Conservation (phyloP, 2,797 vertebrate genomes). For the Natrix natrix region DNA sequence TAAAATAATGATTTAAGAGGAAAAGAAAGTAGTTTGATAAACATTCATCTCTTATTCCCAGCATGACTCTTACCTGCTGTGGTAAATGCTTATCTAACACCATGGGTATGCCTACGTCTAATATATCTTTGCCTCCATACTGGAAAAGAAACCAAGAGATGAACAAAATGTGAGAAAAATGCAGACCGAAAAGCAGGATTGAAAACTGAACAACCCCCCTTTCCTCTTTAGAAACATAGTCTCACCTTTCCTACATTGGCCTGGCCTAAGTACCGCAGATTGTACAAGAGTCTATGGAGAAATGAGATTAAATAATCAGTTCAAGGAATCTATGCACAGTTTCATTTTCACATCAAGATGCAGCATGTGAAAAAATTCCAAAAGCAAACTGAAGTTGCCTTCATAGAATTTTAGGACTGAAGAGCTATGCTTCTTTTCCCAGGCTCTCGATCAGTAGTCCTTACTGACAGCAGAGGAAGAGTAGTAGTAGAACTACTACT, state of each 20-base stretch:
- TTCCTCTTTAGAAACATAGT: background rate
- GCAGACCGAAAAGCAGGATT: background rate
- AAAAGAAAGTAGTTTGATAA: background rate
- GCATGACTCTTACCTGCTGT: slow-evolving; percentile 59
- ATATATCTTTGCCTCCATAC: slow-evolving; percentile 81
- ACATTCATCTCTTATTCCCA: background rate
- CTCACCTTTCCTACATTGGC: slow-evolving; percentile 76
- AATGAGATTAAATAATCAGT: background rate
- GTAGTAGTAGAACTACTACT: background rate
- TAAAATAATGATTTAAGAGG: background rate
- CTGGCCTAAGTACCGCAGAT: slow-evolving; percentile 74
- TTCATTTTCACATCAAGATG: background rate
- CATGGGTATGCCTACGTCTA: slow-evolving; percentile 71
- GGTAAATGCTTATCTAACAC: slow-evolving; percentile 69
- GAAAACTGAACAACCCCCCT: background rate
- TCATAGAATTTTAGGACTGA: background rate
- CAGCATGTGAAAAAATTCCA: background rate
- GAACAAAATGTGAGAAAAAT: background rate
- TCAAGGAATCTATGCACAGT: background rate
- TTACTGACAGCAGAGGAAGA: background rate
- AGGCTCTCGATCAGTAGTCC: background rate
- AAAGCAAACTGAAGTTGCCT: background rate
- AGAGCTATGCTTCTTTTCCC: background rate
- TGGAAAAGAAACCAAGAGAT: slow-evolving; percentile 41
- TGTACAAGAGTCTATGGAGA: slow-evolving; percentile 76